phyloP scores from a whole-genome alignment of 1,140 invertebrate genomes.

The Pseudomyrmex flavicornis region DNA sequence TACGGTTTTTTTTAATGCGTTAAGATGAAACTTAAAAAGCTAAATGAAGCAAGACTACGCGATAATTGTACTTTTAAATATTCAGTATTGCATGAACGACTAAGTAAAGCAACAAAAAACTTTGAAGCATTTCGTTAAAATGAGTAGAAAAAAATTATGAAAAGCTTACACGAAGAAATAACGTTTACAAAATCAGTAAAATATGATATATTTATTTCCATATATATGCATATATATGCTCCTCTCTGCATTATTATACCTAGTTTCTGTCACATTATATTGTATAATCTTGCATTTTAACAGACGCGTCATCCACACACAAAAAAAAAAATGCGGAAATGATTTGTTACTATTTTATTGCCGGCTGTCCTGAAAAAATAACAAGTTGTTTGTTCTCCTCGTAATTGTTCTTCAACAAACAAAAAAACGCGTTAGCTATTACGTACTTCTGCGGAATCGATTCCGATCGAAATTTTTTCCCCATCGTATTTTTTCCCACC shows the following conservation, averaged over 20 bases:
- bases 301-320: background rate
- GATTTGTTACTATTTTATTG: slow-evolving; percentile 30
- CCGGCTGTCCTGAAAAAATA: background rate
- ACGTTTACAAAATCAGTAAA: background rate
- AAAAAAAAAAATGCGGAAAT: slow-evolving; percentile 26
- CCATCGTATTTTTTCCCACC: no score
- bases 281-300: slow-evolving; percentile 27
- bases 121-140: background rate
- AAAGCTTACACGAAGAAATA: background rate
- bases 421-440: background rate
- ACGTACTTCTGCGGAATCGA: no score
- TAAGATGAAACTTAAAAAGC: background rate
- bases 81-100: background rate
- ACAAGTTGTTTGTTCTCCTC: background rate
- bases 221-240: background rate
- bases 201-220: background rate
- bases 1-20: background rate
- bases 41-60: background rate
- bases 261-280: slow-evolving; percentile 11
- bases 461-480: no score
- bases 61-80: background rate
- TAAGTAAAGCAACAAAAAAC: background rate
- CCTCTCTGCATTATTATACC: background rate
- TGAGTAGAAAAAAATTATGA: background rate
- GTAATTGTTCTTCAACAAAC: background rate